phyloP scores from a whole-genome alignment of 2,888 invertebrate species.

The Chrysodeixis includens region DNA sequence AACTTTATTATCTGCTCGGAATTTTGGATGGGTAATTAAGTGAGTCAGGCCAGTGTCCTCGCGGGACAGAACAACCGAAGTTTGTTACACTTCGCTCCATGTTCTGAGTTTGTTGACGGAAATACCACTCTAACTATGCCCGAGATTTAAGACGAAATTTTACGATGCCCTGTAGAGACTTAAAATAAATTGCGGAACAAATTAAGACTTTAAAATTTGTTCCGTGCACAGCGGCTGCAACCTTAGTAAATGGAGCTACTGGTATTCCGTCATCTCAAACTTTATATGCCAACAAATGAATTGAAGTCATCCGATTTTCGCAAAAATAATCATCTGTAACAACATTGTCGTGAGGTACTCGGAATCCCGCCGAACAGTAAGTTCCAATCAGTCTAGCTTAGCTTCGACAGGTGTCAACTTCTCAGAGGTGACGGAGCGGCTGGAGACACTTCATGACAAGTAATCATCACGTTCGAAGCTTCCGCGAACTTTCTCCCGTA shows the following conservation, averaged over 20 bases:
- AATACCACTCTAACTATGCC: slow-evolving; percentile 41
- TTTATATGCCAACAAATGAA: too few relatives aligned
- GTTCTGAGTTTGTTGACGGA: slow-evolving; percentile 56
- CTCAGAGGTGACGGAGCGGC: slow-evolving; percentile 41
- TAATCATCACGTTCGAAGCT: slow-evolving; percentile 79
- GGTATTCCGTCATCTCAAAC: not conserved
- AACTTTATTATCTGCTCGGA: slow-evolving; percentile 77
- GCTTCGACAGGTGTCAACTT: slow-evolving; percentile 78
- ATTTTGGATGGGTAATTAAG: slow-evolving; percentile 77
- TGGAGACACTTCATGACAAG: slow-evolving; percentile 71
- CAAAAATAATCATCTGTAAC: not conserved
- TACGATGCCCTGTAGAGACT: slow-evolving; percentile 24
- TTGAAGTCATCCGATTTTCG: not conserved
- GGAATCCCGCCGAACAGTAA: slow-evolving; percentile 49
- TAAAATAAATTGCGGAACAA: slow-evolving; percentile 27
- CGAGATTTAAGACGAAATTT: slow-evolving; percentile 48
- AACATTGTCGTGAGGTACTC: slow-evolving; percentile 23
- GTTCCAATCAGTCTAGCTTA: slow-evolving; percentile 76
- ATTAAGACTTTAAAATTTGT: not conserved
- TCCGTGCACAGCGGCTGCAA: not conserved
- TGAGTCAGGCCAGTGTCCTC: slow-evolving; percentile 66
- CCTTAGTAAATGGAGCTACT: not conserved
- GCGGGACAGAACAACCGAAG: slow-evolving; percentile 60
- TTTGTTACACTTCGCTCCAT: slow-evolving; percentile 64
- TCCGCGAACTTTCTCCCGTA: slow-evolving; percentile 69